Base-by-base conservation (phyloP, 2,797 vertebrate species). In the Sebastes vulpes region DNA sequence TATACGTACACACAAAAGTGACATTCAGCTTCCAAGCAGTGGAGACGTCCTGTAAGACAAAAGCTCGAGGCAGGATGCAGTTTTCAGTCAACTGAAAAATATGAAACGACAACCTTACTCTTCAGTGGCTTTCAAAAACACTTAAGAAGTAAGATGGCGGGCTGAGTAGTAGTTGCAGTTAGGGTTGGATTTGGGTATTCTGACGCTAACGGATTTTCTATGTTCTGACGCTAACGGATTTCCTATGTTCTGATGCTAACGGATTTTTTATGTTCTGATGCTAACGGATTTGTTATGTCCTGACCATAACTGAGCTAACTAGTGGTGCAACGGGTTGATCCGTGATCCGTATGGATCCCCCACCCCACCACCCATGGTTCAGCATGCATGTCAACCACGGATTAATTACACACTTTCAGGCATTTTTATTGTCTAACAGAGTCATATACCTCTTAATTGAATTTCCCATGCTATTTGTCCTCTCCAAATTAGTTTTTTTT, bases 1-100 rank as follows among this genome's bases (percentile, higher is more conserved):
- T 9, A 42, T 10, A 38, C 11, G 11, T 38, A 20, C n/a, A 59
- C 12, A 80, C 54, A 38, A 65, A 68, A 65, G 75, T 77, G 61
- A 63, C 63, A 23, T 78, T 75, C 54, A 67, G 28, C 66, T 65
- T 65, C 35, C 5, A 9, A 28, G 12, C 60, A n/a, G 20, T 14
- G 9, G 11, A 21, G 35, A 65, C 6, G 4, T 60, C 31, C 65
- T 68, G 72, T n/a, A 70, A 72, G 26, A 77, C 69, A 32, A 66
- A 52, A 32, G 67, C 75, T 35, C 1, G n/a, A 50, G 75, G 64
- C 61, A 6, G 18, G 46, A 38, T 29, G 26, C 9, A 9, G 4
- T 66, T 26, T 53, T 70, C 29, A 67, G 65, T 80, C n/a, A 8
- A 32, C 50, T 65, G 25, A 63, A 58, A 60, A 54, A 71, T 21